Evolutionary conservation across 2,113 vertebrate species (phyloP).

Genomic region (Cyprinodon tularosa): DNA sequence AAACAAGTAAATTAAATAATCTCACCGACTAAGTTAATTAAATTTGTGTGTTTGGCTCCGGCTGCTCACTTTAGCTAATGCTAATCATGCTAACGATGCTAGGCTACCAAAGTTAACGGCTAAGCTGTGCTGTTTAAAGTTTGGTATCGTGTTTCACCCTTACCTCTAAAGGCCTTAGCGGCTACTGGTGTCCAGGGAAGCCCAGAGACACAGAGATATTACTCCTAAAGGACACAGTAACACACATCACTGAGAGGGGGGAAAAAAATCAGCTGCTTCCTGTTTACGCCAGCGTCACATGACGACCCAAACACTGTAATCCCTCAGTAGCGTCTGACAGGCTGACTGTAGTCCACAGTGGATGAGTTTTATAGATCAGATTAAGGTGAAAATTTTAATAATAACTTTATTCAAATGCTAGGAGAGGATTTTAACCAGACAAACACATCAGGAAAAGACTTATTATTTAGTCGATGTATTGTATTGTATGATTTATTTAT

Average conservation of each 20-base stretch:
- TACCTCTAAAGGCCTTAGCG: conserved; percentile 22
- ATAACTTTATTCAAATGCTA: too few relatives aligned
- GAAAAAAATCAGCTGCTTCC: conserved; percentile 75
- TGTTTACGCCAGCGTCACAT: conserved; percentile 76
- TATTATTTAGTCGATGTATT: too few relatives aligned
- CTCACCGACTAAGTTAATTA: background rate
- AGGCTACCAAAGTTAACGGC: conserved; percentile 25
- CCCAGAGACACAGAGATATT: background rate
- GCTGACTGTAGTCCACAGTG: background rate
- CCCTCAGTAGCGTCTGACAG: conserved; percentile 17
- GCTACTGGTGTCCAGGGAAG: background rate
- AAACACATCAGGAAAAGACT: too few relatives aligned
- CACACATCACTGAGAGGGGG: conserved; percentile 58
- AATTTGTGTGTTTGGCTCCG: conserved; percentile 14
- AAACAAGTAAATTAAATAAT: fast-evolving
- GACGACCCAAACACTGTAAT: fast-evolving
- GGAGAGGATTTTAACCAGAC: too few relatives aligned
- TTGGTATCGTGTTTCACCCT: conserved; percentile 1
- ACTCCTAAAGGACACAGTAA: background rate
- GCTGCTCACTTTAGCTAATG: conserved; percentile 55
- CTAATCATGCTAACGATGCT: conserved; percentile 52
- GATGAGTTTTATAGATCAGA: too few relatives aligned
- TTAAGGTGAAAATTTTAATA: too few relatives aligned
- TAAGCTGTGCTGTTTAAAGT: background rate
- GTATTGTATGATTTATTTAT: too few relatives aligned